Evolutionary conservation across 2,888 invertebrate species (phyloP).

Genomic region (Phanerotoma sp.): DNA sequence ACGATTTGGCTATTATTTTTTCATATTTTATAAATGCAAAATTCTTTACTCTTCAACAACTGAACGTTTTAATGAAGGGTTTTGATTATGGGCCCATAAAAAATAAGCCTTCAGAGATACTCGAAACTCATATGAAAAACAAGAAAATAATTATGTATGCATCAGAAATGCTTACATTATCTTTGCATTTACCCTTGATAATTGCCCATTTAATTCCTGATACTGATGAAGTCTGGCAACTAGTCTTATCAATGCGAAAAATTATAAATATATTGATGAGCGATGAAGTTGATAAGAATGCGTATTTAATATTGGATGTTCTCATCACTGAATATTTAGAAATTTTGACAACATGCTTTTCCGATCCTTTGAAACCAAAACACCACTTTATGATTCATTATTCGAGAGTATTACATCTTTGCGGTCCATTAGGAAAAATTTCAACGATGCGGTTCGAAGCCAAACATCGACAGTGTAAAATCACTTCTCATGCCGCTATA

Average conservation of each 20-base stretch:
- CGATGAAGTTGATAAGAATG: conserved; percentile 17
- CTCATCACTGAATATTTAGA: conserved; percentile 26
- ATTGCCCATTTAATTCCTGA: conserved; percentile 26
- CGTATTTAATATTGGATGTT: conserved; percentile 3
- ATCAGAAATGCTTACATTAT: conserved; percentile 29
- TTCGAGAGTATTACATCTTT: conserved; percentile 24
- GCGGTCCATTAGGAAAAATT: conserved; percentile 33
- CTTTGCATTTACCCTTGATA: conserved; percentile 27
- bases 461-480: conserved; percentile 33
- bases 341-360: conserved; percentile 18
- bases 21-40: background rate
- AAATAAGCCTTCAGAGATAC: background rate
- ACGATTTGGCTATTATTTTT: background rate
- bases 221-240: conserved; percentile 26
- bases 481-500: conserved; percentile 24
- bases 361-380: conserved; percentile 29
- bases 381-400: conserved; percentile 35
- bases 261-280: conserved; percentile 15
- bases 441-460: conserved; percentile 30
- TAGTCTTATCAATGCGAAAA: conserved; percentile 24
- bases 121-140: conserved; percentile 18
- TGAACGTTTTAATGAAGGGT: background rate
- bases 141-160: conserved; percentile 28
- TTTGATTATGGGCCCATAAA: background rate
- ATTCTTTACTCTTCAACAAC: background rate